Conservation (phyloP, 2,113 vertebrate genomes). For the Marmota flaviventris region DNA sequence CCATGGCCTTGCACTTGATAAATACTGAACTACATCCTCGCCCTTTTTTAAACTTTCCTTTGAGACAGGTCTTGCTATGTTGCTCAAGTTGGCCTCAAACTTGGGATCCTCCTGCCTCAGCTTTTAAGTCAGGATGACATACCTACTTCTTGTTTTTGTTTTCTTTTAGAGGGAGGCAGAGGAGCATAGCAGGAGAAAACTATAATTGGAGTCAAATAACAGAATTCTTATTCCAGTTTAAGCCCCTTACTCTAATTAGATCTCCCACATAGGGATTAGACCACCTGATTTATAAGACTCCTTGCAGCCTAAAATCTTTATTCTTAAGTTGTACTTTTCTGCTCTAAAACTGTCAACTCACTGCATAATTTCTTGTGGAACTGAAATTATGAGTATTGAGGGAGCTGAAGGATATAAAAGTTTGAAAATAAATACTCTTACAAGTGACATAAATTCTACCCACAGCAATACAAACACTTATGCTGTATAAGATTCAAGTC, state of each 20-base stretch:
- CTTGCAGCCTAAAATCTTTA: not conserved
- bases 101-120: not conserved
- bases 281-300: not conserved
- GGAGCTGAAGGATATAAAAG: not conserved
- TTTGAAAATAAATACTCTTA: conserved; percentile 24
- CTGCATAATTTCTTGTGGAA: not conserved
- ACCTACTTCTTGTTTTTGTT: not conserved
- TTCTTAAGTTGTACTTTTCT: not conserved
- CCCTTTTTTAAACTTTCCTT: not conserved
- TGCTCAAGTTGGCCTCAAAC: not conserved
- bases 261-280: not conserved
- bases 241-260: conserved; percentile 30
- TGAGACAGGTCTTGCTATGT: not conserved
- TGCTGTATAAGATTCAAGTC: conserved; percentile 4
- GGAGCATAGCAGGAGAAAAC: not conserved
- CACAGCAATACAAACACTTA: not conserved
- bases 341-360: conserved; percentile 32
- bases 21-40: not conserved
- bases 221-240: conserved; percentile 34
- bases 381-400: not conserved
- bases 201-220: not conserved
- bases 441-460: conserved; percentile 19
- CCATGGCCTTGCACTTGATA: not conserved
- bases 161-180: not conserved
- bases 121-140: not conserved